These are phyloP conservation scores for Cryptocephalus primarius DNA, from an alignment of 2,888 invertebrate genomes.

Conservation along the genomic window DNA sequence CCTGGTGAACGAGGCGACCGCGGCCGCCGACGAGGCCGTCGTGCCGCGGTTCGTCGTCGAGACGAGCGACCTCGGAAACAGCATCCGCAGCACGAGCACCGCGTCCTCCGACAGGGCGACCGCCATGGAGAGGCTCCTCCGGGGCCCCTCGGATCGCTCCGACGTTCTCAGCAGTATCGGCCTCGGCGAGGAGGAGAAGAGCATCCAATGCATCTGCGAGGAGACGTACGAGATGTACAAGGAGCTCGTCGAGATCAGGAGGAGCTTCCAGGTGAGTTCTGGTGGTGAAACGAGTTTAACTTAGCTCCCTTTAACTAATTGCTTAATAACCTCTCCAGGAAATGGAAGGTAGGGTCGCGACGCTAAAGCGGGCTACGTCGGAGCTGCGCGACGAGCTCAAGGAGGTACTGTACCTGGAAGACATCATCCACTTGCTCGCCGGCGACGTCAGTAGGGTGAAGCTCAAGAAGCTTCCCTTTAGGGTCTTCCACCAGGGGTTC, in stretches of 20 bases:
- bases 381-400: slow-evolving; percentile 39
- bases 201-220: slow-evolving; percentile 20
- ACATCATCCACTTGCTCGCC: slow-evolving; percentile 43
- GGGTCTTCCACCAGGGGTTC: slow-evolving; percentile 13
- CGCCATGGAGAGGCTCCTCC: slow-evolving; percentile 7
- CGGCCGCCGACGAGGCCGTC: no score
- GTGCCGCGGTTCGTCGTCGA: slow-evolving; percentile 6
- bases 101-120: slow-evolving; percentile 4
- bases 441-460: slow-evolving; percentile 38
- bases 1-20: no score
- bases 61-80: slow-evolving; percentile 19
- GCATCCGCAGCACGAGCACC: slow-evolving; percentile 12
- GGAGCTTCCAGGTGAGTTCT: slow-evolving; percentile 21
- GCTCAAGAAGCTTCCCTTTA: slow-evolving; percentile 24
- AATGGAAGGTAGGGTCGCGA: slow-evolving; percentile 22
- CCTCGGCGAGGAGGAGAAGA: slow-evolving; percentile 18
- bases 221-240: slow-evolving; percentile 23
- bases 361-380: slow-evolving; percentile 37
- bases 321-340: slow-evolving; percentile 26
- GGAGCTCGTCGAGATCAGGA: slow-evolving; percentile 18
- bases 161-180: slow-evolving; percentile 17
- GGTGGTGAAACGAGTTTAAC: no score
- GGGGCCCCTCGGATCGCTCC: slow-evolving; percentile 3
- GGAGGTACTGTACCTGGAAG: slow-evolving; percentile 44
- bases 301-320: no score